phyloP scores from a whole-genome alignment of 2,797 vertebrate genomes.

The Bradypodion ventrale region DNA sequence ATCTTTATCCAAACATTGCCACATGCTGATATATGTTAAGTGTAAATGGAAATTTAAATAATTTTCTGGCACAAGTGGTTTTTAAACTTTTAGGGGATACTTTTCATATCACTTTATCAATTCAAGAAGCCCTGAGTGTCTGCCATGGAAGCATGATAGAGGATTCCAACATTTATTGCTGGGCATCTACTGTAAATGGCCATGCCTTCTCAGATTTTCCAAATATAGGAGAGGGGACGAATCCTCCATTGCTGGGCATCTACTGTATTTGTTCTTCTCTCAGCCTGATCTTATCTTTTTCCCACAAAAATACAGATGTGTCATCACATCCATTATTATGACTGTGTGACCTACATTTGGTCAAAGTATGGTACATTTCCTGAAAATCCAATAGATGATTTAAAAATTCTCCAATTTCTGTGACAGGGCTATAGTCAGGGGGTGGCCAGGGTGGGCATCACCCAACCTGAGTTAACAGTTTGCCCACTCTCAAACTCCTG shows the following conservation, averaged over 20 bases:
- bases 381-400: neutral
- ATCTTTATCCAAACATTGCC: neutral
- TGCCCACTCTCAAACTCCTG: no score
- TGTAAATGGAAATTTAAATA: neutral
- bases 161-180: neutral
- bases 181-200: no score
- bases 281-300: neutral
- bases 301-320: neutral
- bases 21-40: neutral
- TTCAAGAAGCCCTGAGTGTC: neutral
- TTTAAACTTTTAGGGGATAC: neutral
- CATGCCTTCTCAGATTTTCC: neutral
- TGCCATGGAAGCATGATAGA: neutral
- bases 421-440: no score
- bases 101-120: neutral
- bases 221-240: no score
- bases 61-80: neutral
- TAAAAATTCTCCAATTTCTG: neutral
- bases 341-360: neutral
- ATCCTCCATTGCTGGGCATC: no score
- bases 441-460: no score
- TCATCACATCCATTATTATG: neutral
- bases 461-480: no score
- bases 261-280: neutral
- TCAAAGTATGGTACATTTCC: neutral